phyloP scores from a whole-genome alignment of 2,113 vertebrate species.

The Morone saxatilis region DNA sequence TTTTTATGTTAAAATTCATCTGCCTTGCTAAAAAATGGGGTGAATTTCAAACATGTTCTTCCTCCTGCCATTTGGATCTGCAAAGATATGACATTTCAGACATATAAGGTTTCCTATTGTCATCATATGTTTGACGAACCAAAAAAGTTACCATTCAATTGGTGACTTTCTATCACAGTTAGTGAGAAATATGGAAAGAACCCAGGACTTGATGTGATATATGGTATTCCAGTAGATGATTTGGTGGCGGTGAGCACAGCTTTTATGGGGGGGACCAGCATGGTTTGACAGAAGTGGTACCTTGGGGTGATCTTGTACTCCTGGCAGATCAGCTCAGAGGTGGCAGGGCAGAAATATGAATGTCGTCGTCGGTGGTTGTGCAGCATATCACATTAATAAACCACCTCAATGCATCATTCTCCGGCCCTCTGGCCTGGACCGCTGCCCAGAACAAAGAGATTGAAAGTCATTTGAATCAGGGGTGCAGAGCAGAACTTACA shows the following conservation, averaged over 20 bases:
- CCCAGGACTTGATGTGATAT: conserved; percentile 5
- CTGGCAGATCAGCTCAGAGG: conserved; percentile 39
- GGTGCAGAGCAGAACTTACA: conserved; percentile 68
- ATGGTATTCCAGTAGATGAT: conserved; percentile 25
- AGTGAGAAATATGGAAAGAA: conserved; percentile 24
- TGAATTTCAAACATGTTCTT: background rate
- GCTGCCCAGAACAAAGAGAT: conserved; percentile 79
- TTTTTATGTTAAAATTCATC: background rate
- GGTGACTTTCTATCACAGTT: conserved; percentile 1
- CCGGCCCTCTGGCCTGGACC: conserved; percentile 64
- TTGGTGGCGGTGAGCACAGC: background rate
- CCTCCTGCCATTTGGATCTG: background rate
- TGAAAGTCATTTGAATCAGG: conserved; percentile 76
- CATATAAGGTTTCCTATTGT: conserved; percentile 8
- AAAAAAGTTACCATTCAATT: conserved; percentile 12
- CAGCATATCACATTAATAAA: conserved; percentile 75
- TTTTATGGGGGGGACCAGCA: conserved; percentile 36
- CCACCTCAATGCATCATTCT: conserved; percentile 70
- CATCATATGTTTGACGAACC: conserved; percentile 8
- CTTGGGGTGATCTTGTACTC: conserved; percentile 50
- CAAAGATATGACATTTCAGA: background rate
- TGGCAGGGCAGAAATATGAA: conserved; percentile 68
- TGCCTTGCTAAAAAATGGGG: conserved; percentile 1
- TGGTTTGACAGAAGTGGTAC: conserved; percentile 38
- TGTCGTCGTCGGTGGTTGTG: conserved; percentile 48